phyloP scores from a whole-genome alignment of 1,140 invertebrate genomes.

The Grapholita molesta region DNA sequence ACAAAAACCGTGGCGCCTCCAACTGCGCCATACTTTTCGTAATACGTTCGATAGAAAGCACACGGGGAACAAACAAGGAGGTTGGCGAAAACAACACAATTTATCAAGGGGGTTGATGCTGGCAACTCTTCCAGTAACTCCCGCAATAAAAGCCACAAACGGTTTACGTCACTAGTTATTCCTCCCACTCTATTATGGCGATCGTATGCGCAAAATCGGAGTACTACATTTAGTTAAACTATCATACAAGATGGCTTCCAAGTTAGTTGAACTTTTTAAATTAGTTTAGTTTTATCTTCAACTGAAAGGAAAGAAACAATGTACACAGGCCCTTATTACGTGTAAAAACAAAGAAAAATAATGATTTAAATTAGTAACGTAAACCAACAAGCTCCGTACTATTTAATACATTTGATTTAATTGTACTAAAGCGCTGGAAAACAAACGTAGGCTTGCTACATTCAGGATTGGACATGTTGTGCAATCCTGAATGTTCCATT shows the following conservation, averaged over 20 bases:
- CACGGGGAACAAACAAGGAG: conserved; percentile 53
- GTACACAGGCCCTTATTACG: too few relatives aligned
- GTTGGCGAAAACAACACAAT: conserved; percentile 73
- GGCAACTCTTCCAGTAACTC: conserved; percentile 59
- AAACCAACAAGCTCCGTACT: too few relatives aligned
- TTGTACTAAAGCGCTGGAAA: background rate
- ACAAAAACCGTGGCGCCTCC: conserved; percentile 31
- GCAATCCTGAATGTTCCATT: conserved; percentile 47
- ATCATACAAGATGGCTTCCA: background rate
- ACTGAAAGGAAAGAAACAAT: too few relatives aligned
- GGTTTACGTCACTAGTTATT: conserved; percentile 43
- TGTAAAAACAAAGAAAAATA: too few relatives aligned
- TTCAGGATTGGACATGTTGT: conserved; percentile 26
- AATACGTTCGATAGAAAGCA: conserved; percentile 39
- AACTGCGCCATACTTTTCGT: conserved; percentile 9
- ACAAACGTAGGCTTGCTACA: conserved; percentile 29
- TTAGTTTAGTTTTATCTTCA: too few relatives aligned
- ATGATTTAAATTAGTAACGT: too few relatives aligned
- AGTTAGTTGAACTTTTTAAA: background rate
- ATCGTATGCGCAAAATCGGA: conserved; percentile 20
- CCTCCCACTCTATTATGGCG: conserved; percentile 59
- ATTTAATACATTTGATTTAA: background rate
- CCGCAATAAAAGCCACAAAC: conserved; percentile 54
- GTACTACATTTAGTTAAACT: background rate
- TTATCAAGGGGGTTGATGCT: conserved; percentile 66